Conservation (phyloP, 2,888 invertebrate genomes). For the Amiota minor region DNA sequence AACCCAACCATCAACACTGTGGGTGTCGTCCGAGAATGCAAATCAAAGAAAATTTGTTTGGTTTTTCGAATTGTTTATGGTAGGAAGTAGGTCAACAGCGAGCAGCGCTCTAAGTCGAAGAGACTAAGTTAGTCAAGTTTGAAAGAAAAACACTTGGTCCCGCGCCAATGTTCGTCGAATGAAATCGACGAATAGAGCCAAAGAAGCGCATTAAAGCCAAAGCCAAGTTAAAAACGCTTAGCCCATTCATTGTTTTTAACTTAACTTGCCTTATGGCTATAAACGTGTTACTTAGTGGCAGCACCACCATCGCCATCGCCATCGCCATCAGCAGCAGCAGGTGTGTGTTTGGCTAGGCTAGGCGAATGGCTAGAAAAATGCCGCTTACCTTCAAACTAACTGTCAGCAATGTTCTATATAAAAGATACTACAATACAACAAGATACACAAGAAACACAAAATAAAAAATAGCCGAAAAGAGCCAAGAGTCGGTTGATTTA, state of each 20-base stretch:
- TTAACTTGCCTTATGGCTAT: conserved; percentile 4
- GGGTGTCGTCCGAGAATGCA: conserved; percentile 22
- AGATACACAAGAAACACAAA: neutral
- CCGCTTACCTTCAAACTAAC: conserved; percentile 59
- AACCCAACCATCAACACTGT: conserved; percentile 8
- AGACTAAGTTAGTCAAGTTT: neutral
- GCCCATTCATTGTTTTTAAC: conserved; percentile 7
- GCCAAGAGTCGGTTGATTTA: neutral
- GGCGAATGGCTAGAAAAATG: conserved; percentile 51
- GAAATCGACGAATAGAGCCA: too few species aligned
- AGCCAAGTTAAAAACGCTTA: neutral
- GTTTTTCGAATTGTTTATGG: neutral
- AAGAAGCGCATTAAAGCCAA: too few species aligned
- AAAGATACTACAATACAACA: neutral
- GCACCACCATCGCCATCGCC: neutral
- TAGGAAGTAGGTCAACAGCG: conserved; percentile 10
- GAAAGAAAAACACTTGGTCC: neutral
- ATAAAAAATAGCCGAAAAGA: neutral
- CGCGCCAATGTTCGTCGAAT: neutral
- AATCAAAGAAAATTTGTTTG: conserved; percentile 16
- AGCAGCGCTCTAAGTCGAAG: neutral
- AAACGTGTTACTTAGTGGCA: neutral
- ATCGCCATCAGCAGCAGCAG: conserved; percentile 43
- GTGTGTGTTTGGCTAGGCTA: conserved; percentile 48
- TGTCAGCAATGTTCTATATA: conserved; percentile 6